A percentile compares a stretch with the other conserved stretches of the same genome.
These are phyloP conservation scores for Colletes latitarsis DNA, from an alignment of 1,140 invertebrate species.

Conservation along the genomic window DNA sequence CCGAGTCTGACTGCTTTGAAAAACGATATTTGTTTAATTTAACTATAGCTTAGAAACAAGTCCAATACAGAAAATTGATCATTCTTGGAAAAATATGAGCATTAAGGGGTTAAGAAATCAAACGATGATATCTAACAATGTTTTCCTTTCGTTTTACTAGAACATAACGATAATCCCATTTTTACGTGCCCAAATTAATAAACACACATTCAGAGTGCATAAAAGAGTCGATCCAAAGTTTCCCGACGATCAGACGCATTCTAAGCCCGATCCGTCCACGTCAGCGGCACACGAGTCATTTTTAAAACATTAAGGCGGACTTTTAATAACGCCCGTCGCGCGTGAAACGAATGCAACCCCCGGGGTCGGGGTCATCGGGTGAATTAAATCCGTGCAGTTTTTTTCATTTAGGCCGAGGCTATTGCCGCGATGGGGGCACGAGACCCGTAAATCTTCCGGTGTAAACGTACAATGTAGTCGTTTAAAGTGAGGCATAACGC, in stretches of 20 bases:
- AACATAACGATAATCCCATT: too few species aligned
- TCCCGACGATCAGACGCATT: background rate
- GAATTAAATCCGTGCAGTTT: constrained; percentile 54
- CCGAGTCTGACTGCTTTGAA: too few species aligned
- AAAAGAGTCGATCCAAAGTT: background rate
- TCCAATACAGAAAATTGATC: too few species aligned
- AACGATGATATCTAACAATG: too few species aligned
- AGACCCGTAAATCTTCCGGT: constrained; percentile 45
- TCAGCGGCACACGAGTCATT: constrained; percentile 23
- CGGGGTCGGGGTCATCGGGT: constrained; percentile 19
- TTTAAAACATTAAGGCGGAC: constrained; percentile 32
- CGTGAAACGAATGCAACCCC: constrained; percentile 4
- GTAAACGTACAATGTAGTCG: constrained; percentile 58
- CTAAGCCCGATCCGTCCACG: constrained; percentile 16
- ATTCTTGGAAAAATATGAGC: too few species aligned
- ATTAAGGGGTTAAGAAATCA: too few species aligned
- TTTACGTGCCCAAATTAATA: too few species aligned
- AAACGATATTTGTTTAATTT: too few species aligned
- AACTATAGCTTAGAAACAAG: too few species aligned
- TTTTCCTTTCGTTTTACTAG: too few species aligned
- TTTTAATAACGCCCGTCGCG: constrained; percentile 13
- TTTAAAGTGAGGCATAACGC: constrained; percentile 60
- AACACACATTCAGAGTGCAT: too few species aligned
- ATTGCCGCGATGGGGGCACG: constrained; percentile 8
- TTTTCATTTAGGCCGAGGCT: constrained; percentile 44